A percentile compares a stretch with the other conserved stretches of the same genome.
phyloP scores from a whole-genome alignment of 2,113 vertebrate genomes.

The Cyanistes caeruleus region DNA sequence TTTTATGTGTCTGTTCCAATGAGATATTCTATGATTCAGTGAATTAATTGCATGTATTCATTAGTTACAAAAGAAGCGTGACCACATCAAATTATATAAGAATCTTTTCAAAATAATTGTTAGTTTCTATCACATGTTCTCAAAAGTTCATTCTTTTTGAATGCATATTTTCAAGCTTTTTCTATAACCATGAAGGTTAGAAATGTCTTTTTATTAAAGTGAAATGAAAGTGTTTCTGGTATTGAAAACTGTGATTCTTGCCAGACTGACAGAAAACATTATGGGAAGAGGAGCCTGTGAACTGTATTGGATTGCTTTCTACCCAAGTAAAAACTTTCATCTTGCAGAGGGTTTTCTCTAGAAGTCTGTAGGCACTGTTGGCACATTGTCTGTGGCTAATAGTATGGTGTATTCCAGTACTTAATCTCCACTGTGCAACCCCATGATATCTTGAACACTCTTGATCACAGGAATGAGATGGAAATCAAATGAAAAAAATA shows the following conservation, averaged over 20 bases:
- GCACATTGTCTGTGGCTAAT: background rate
- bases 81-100: background rate
- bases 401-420: background rate
- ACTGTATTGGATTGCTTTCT: background rate
- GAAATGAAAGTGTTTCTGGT: background rate
- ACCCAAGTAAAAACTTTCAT: background rate
- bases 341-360: background rate
- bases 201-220: background rate
- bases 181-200: background rate
- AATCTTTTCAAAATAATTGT: background rate
- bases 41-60: background rate
- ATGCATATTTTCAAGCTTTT: background rate
- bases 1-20: background rate
- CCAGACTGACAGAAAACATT: background rate
- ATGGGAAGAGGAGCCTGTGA: background rate
- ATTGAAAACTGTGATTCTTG: background rate
- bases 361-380: background rate
- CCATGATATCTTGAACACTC: background rate
- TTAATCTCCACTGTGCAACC: background rate
- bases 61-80: accelerated
- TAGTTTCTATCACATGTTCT: background rate
- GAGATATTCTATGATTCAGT: background rate
- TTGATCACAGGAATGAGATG: background rate
- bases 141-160: background rate
- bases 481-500: background rate